Conservation (phyloP, 35 echinoderm and acorn worm genomes). For the Lytechinus pictus region DNA sequence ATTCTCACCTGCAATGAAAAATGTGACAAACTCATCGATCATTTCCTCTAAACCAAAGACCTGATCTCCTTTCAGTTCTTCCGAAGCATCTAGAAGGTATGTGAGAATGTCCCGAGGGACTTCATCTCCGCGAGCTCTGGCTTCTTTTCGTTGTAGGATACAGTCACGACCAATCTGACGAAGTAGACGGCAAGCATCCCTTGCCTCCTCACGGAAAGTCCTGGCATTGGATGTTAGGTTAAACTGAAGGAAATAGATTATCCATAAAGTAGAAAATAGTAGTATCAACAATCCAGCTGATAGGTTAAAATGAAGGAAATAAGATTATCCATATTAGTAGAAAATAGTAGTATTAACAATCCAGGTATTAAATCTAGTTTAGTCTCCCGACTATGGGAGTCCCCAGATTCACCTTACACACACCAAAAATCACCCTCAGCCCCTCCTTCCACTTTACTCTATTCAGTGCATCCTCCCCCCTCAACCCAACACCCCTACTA, state of each 20-base stretch:
- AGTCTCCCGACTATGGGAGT: too few species aligned
- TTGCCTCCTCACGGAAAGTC: slow-evolving; percentile 31
- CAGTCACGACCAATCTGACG: slow-evolving; percentile 55
- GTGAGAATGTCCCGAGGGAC: slow-evolving; percentile 66
- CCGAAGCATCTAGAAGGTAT: slow-evolving; percentile 57
- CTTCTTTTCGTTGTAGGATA: slow-evolving; percentile 43
- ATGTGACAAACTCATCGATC: slow-evolving; percentile 76
- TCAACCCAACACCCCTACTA: too few species aligned
- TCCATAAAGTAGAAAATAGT: too few species aligned
- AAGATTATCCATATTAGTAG: neutral
- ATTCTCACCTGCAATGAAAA: slow-evolving; percentile 75
- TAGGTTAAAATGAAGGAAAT: neutral
- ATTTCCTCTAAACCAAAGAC: slow-evolving; percentile 61
- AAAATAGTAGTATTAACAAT: too few species aligned
- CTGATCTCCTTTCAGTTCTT: slow-evolving; percentile 40
- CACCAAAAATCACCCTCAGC: too few species aligned
- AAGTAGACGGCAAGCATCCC: slow-evolving; percentile 30
- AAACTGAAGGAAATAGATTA: neutral
- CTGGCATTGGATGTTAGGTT: neutral
- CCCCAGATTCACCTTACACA: too few species aligned
- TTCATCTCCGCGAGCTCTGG: slow-evolving; percentile 51
- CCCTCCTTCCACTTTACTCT: too few species aligned
- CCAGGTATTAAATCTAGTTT: too few species aligned
- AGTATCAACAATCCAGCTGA: too few species aligned
- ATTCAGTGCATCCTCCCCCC: too few species aligned